Evolutionary conservation across 2,113 vertebrate genomes (phyloP).

Genomic region (Eudyptes chrysolophus): DNA sequence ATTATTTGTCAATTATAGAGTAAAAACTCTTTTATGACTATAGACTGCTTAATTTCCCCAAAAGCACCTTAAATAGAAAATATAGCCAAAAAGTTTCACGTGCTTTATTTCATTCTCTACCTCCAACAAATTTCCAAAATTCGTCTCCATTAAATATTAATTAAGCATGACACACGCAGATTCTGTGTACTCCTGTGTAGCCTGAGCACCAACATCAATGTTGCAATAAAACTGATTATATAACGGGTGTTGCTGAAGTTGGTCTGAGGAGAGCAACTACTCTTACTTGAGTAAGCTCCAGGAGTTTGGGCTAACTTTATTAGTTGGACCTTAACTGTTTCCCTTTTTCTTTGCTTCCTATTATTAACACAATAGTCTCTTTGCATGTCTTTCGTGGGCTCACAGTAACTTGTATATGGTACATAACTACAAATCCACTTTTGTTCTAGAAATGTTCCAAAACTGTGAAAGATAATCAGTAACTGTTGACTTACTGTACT

Average conservation of each 20-base stretch:
- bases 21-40: background rate
- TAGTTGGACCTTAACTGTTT: background rate
- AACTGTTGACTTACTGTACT: background rate
- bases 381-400: background rate
- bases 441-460: background rate
- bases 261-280: background rate
- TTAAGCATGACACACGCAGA: background rate
- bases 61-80: background rate
- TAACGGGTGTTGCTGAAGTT: background rate
- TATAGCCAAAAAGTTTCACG: background rate
- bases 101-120: background rate
- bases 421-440: background rate
- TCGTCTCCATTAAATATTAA: background rate
- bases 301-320: background rate
- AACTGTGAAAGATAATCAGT: background rate
- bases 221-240: background rate
- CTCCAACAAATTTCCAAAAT: background rate
- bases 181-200: background rate
- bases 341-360: background rate
- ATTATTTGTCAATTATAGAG: background rate
- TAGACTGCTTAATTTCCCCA: background rate
- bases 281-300: background rate
- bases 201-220: background rate
- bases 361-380: background rate
- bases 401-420: background rate